Evolutionary conservation across 2,888 invertebrate species (phyloP), one percentile per base, ranked within the genome.

Genomic region (Orthonychiurus folsomi): DNA sequence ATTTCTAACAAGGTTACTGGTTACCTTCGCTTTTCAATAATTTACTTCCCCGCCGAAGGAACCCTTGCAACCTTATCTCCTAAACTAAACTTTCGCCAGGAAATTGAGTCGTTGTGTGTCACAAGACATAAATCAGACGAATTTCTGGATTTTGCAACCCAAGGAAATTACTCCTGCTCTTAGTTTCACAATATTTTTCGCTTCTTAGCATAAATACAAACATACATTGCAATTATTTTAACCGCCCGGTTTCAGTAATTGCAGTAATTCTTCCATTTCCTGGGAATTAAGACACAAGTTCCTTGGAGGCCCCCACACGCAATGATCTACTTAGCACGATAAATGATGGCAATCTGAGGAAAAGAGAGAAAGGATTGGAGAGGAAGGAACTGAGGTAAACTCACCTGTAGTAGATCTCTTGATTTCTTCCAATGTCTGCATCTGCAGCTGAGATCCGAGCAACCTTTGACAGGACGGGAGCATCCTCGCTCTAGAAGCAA

Each of bases 351-450:
- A 37, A 37, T 37, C 37, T 52, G 5, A 52, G 5, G 24, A 23
- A 5, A 52, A 9, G n/a, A 5, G 5, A 56, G 21, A 23, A 3
- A 25, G 21, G 26, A 56, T 21, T n/a, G 9, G 52, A 9, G 52
- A 52, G 9, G n/a, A 52, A 20, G 20, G 52, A 52, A 20, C 9
- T 23, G 9, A 52, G 1, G 12, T n/a, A 24, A 65, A 66, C 62
- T n/a, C n/a, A 72, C 72, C 72, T 93, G 79, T 95, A 97, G 79
- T 96, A 96, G 73, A 97, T 91, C 80, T 96, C 93, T 1, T 95
- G 94, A 78, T 97, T 97, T 73, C 92, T 82, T 1, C 96, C 97
- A 47, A 91, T 81, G 78, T 99, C 97, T 2, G 97, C 95, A 79
- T 99, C 97, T 75, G 93, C 93, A 0, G 96, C 97, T 47, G 85